These are phyloP conservation scores for Nothobranchius furzeri DNA, from an alignment of 2,113 vertebrate species.

Conservation along the genomic window DNA sequence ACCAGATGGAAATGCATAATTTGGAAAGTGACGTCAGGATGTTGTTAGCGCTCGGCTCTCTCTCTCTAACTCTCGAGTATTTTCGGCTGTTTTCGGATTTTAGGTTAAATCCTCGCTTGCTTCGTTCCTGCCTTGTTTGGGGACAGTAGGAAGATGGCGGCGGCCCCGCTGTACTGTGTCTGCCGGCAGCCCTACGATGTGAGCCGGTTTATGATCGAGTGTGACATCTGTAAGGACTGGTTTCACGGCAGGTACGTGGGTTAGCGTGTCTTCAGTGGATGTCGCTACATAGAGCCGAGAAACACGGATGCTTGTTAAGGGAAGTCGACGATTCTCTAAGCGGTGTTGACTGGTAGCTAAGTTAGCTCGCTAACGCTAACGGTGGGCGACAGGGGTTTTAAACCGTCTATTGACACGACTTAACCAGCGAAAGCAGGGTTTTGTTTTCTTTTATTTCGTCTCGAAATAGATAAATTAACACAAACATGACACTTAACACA, in stretches of 20 bases:
- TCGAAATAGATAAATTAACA: rapidly evolving
- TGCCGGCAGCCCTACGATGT: constrained; percentile 98
- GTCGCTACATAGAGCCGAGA: not conserved
- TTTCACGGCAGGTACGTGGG: constrained; percentile 92
- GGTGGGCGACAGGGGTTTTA: constrained; percentile 72
- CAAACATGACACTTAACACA: rapidly evolving
- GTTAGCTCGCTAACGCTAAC: constrained; percentile 66
- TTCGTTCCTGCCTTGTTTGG: constrained; percentile 81
- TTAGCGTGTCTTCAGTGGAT: not conserved
- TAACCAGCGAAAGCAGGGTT: constrained; percentile 45
- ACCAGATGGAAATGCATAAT: constrained; percentile 55
- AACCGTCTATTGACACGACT: constrained; percentile 74
- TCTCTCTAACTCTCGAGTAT: not conserved
- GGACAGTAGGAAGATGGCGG: constrained; percentile 88
- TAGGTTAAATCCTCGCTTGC: constrained; percentile 66
- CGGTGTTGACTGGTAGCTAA: constrained; percentile 60
- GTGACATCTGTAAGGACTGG: constrained; percentile 98
- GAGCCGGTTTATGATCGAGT: constrained; percentile 98
- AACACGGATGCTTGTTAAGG: constrained; percentile 31
- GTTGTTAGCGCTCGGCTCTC: constrained; percentile 47
- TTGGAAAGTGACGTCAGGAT: constrained; percentile 58
- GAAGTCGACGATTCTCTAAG: constrained; percentile 59
- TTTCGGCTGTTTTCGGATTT: constrained; percentile 64
- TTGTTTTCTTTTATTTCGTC: not conserved
- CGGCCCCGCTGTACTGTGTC: constrained; percentile 93